These are phyloP conservation scores for Drosophila sordidula DNA, from an alignment of 2,888 invertebrate species.

Conservation along the genomic window DNA sequence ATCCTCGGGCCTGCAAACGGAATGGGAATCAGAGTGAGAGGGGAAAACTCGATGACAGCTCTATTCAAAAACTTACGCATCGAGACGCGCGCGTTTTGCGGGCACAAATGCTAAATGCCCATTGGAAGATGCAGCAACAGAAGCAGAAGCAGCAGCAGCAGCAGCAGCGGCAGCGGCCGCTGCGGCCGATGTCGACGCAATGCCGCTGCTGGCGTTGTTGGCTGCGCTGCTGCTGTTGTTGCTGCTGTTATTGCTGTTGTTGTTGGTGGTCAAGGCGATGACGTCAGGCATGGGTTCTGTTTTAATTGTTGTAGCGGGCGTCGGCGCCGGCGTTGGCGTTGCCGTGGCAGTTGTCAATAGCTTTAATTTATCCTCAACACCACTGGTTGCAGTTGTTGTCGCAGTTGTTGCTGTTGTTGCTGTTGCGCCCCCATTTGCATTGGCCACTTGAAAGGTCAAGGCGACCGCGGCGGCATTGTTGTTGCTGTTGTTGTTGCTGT, in stretches of 20 bases:
- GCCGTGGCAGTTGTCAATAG: conserved; percentile 75
- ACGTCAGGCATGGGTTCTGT: conserved; percentile 84
- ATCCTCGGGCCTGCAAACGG: conserved; percentile 85
- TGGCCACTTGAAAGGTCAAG: conserved; percentile 59
- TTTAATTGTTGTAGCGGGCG: conserved; percentile 82
- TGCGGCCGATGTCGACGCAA: conserved; percentile 52
- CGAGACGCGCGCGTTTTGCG: conserved; percentile 86
- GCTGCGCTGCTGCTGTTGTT: conserved; percentile 30
- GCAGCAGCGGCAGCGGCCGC: conserved; percentile 64
- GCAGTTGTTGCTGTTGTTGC: conserved; percentile 9
- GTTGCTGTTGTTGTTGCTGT: conserved; percentile 45
- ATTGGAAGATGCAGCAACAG: conserved; percentile 81
- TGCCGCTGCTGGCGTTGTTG: conserved; percentile 37
- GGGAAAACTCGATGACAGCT: conserved; percentile 7
- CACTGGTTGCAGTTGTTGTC: conserved; percentile 37
- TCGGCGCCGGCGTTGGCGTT: conserved; percentile 46
- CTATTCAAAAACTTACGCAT: conserved; percentile 77
- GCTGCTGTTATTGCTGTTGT: conserved; percentile 31
- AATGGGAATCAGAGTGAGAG: background rate
- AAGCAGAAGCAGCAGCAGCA: conserved; percentile 8
- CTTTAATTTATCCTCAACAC: conserved; percentile 78
- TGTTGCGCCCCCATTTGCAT: conserved; percentile 55
- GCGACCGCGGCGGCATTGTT: conserved; percentile 42
- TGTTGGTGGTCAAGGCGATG: conserved; percentile 68
- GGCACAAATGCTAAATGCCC: conserved; percentile 83